Base-by-base conservation (phyloP, 2,888 invertebrate species). In the Leucophora obtusa region DNA sequence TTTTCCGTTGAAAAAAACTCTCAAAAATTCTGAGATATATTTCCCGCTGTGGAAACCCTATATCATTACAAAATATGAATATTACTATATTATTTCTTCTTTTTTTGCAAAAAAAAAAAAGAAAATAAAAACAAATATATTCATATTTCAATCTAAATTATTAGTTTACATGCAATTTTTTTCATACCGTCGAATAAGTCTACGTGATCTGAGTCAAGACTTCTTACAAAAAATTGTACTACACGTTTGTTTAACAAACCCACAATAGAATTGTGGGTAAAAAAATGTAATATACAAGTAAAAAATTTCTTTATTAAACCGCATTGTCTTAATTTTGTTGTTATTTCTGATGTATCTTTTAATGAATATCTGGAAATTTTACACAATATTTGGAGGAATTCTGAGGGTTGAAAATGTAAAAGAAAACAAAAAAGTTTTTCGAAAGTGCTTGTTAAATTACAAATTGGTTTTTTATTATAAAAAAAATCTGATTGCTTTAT, bases 191-290 rank as follows among this genome's bases (percentile, higher is more conserved):
- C 65, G 54, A 15, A 51, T 17, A 33, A 21, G 77, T 38, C 77
- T 79, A 79, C 79, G 79, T 79, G 79, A 79, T 74, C 70, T 51
- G 28, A 62, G 79, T 74, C 78, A 79, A 74, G 65, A 60, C 54
- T 43, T 33, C 63, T 33, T 38, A 51, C 58, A 47, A 68, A 54
- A 56, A 21, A 28, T 15, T 11, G 6, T 6, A 21, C 7, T 2
- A 10, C 10, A 7, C 54, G 15, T n/a, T 56, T 21, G 47, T 59
- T 8, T 33, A 11, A 21, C 3, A 56, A 47, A 18, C 47, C 35
- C 5, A 50, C 58, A 51, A 38, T 51, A 58, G 10, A 35, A 56
- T 58, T 65, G 21, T 21, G 24, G 50, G n/a, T 24, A 15, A 56
- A 21, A 24, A 53, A 54, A 54, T 9, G 28, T 24, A 62, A 24